Percentiles rank a stretch among this genome's conserved stretches.
These are phyloP conservation scores for Ceratotherium simum DNA, from an alignment of 2,113 vertebrate genomes.

Conservation along the genomic window DNA sequence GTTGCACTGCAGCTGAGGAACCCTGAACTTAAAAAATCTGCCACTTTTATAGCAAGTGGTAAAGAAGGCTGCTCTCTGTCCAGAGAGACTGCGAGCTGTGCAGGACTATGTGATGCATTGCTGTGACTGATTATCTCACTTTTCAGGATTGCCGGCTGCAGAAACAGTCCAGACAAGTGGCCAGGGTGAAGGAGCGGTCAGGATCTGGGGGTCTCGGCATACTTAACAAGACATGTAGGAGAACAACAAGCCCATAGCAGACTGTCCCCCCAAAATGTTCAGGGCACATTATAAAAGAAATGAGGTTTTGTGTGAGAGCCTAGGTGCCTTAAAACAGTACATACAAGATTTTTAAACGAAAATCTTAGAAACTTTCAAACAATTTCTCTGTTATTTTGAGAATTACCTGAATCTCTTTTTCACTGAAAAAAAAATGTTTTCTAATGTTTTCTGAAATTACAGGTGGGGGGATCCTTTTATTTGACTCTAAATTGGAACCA, in stretches of 20 bases:
- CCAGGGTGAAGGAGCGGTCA: neutral
- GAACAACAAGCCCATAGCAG: neutral
- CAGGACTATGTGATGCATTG: neutral
- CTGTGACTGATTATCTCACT: neutral
- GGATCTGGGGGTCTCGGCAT: neutral
- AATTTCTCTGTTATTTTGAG: neutral
- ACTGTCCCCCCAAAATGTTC: neutral
- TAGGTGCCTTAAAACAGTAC: neutral
- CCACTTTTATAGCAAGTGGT: neutral
- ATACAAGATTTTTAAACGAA: slow-evolving; percentile 15
- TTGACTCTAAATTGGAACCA: neutral
- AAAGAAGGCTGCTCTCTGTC: neutral
- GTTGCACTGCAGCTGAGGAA: neutral
- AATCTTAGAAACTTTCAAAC: neutral
- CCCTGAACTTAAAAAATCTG: neutral
- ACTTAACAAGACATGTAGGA: neutral
- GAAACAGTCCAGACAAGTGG: neutral
- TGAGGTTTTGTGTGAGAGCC: neutral
- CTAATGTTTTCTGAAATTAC: neutral
- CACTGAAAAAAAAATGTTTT: neutral
- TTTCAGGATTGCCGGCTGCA: neutral
- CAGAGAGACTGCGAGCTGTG: neutral
- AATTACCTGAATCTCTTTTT: neutral
- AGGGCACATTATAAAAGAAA: neutral
- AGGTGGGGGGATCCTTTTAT: neutral